Conservation (phyloP, 2,888 invertebrate genomes). For the Miltochrista miniata region DNA sequence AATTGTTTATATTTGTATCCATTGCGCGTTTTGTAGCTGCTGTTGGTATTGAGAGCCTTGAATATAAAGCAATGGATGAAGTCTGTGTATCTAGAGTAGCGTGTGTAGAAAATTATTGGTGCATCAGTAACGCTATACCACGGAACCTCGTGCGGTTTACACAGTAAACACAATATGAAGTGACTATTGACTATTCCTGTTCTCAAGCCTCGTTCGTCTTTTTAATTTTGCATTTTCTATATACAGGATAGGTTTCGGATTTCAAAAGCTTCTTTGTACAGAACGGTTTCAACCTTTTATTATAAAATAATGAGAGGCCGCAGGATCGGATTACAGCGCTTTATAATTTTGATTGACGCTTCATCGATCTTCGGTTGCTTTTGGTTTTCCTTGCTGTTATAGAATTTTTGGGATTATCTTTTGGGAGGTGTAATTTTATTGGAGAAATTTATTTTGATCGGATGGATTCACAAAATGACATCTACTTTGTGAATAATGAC, state of each 20-base stretch:
- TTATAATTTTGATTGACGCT: slow-evolving; percentile 61
- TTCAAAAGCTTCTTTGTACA: slow-evolving; percentile 66
- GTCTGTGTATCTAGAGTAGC: no score
- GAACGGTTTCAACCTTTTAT: slow-evolving; percentile 61
- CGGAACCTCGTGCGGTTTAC: slow-evolving; percentile 76
- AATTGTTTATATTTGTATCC: slow-evolving; percentile 27
- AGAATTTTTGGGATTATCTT: slow-evolving; percentile 14
- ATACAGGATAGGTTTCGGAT: slow-evolving; percentile 66
- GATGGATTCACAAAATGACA: no score
- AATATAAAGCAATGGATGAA: slow-evolving; percentile 39
- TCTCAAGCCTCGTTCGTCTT: slow-evolving; percentile 65
- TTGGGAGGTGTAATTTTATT: background rate
- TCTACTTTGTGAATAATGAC: no score
- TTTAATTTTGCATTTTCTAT: slow-evolving; percentile 76
- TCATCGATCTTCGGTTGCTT: slow-evolving; percentile 49
- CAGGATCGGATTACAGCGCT: slow-evolving; percentile 58
- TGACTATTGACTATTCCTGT: slow-evolving; percentile 82
- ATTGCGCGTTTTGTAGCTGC: slow-evolving; percentile 35
- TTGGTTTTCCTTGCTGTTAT: slow-evolving; percentile 35
- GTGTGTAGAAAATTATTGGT: slow-evolving; percentile 22
- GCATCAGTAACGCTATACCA: slow-evolving; percentile 67
- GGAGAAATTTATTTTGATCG: no score
- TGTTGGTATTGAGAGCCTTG: background rate
- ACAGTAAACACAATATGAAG: slow-evolving; percentile 80
- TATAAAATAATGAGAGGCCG: slow-evolving; percentile 64